Evolutionary conservation across 2,113 vertebrate genomes (phyloP).

Genomic region (Proterorhinus semilunaris): DNA sequence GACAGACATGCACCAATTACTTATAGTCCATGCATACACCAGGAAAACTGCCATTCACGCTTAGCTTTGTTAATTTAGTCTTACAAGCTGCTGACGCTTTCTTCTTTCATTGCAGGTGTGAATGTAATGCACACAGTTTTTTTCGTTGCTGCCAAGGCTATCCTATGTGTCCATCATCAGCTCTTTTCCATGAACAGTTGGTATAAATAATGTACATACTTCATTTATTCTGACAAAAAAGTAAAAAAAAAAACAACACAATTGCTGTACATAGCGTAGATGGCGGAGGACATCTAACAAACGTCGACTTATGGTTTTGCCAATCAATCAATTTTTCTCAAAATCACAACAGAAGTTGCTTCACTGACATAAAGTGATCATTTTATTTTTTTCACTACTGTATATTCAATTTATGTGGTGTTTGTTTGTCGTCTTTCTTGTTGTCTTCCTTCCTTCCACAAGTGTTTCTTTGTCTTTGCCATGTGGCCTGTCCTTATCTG

Average conservation of each 20-base stretch:
- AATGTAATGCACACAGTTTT: neutral
- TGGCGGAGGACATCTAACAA: no score
- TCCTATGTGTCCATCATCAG: no score
- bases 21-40: constrained; percentile 92
- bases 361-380: no score
- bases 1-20: constrained; percentile 97
- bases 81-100: constrained; percentile 34
- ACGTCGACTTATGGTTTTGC: no score
- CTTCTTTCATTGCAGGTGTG: constrained; percentile 19
- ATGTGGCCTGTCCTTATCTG: constrained; percentile 61
- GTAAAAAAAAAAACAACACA: no score
- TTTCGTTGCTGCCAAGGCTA: neutral
- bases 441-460: constrained; percentile 31
- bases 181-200: neutral
- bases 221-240: neutral
- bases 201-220: neutral
- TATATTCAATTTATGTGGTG: no score
- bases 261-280: no score
- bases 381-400: no score
- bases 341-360: no score
- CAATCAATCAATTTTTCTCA: no score
- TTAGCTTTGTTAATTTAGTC: constrained; percentile 80
- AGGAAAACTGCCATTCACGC: constrained; percentile 84
- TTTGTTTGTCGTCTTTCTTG: neutral
- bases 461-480: constrained; percentile 48